Evolutionary conservation across 2,797 vertebrate genomes (phyloP).

Genomic region (Micromesistius poutassou): DNA sequence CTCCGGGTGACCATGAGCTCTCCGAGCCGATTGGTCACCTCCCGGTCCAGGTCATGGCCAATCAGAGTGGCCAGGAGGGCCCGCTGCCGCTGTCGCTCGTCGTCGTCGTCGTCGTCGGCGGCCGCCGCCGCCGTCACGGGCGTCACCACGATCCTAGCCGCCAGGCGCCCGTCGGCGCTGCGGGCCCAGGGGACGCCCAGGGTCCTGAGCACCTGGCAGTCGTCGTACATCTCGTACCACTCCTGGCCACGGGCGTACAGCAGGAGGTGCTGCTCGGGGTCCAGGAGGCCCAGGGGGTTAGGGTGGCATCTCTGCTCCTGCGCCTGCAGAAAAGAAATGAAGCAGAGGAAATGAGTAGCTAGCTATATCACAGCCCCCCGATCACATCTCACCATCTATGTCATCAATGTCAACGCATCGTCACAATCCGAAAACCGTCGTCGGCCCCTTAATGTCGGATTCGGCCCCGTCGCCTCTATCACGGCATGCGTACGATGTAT

Average conservation of each 20-base stretch:
- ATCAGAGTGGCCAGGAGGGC: conserved; percentile 62
- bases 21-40: conserved; percentile 58
- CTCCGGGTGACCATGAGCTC: conserved; percentile 74
- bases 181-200: conserved; percentile 67
- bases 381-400: background rate
- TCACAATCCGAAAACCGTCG: background rate
- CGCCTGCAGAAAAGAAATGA: conserved; percentile 34
- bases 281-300: conserved; percentile 64
- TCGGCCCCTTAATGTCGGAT: no score
- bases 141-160: conserved; percentile 55
- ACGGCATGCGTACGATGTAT: no score
- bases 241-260: conserved; percentile 63
- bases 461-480: no score
- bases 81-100: conserved; percentile 50
- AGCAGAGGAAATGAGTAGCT: background rate
- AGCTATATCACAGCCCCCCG: background rate
- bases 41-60: conserved; percentile 65
- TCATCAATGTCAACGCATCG: background rate
- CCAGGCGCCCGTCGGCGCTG: conserved; percentile 45
- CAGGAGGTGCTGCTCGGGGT: conserved; percentile 68
- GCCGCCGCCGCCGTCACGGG: conserved; percentile 29
- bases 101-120: conserved; percentile 52
- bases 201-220: conserved; percentile 72
- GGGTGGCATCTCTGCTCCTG: conserved; percentile 52
- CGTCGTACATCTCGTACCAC: conserved; percentile 76